phyloP scores from a whole-genome alignment of 2,888 invertebrate species.

The Tethea ocularis region DNA sequence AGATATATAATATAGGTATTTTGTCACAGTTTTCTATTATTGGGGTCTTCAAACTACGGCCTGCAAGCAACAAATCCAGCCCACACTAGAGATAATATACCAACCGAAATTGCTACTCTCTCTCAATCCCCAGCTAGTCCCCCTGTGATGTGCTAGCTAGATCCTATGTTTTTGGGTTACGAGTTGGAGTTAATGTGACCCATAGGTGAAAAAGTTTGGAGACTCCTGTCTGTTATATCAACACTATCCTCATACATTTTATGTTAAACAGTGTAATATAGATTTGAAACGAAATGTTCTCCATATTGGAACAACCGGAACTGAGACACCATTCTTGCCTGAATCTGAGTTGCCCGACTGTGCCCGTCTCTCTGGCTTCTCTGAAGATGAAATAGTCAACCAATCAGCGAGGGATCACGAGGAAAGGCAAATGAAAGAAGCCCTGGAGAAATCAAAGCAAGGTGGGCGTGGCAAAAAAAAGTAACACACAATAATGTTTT shows the following conservation, averaged over 20 bases:
- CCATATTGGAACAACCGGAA: conserved; percentile 96
- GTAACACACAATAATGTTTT: conserved; percentile 34
- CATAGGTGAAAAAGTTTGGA: too few species aligned
- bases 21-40: too few species aligned
- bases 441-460: conserved; percentile 88
- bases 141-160: too few species aligned
- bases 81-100: too few species aligned
- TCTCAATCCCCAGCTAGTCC: too few species aligned
- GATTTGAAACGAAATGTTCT: conserved; percentile 95
- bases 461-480: conserved; percentile 75
- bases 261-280: conserved; percentile 89
- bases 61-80: too few species aligned
- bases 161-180: too few species aligned
- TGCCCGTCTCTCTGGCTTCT: conserved; percentile 89
- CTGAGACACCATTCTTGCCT: conserved; percentile 93
- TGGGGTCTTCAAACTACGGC: too few species aligned
- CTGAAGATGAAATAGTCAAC: conserved; percentile 85
- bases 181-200: too few species aligned
- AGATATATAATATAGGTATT: too few species aligned
- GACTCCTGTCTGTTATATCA: too few species aligned
- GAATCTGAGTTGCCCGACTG: conserved; percentile 88
- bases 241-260: background rate
- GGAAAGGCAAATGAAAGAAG: conserved; percentile 88
- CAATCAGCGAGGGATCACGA: conserved; percentile 83
- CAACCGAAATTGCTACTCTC: too few species aligned